Evolutionary conservation across 1,140 invertebrate species (phyloP), one percentile per base, ranked within the genome.

Genomic region (Whitmania pigra): DNA sequence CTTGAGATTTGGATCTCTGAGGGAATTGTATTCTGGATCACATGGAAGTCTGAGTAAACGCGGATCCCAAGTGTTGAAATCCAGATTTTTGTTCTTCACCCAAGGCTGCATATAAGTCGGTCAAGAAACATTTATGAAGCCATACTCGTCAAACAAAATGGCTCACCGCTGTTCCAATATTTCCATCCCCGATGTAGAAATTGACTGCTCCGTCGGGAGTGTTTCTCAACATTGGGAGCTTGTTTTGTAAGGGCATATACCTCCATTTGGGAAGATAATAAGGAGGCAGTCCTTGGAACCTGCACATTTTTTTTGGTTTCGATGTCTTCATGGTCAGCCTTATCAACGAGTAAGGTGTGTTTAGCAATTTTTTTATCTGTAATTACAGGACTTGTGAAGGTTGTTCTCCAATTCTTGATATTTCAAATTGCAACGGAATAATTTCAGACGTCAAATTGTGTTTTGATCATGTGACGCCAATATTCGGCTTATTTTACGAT

Each of bases 181-280:
- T 63, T 63, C 57, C 57, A 63, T 63, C 57, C 22, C 57, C 57
- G 57, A 63, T 22, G 29, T 63, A 63, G 6, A 63, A 63, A 63
- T 63, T 63, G 2, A 63, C 11, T 31, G 29, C 57, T 63, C 57
- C 57, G 13, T 63, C 57, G 29, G 29, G 57, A n/a, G 29, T 31
- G 57, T 20, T 15, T 63, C 11, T 63, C 20, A 22, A 20, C 57
- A 63, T 31, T 11, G 57, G 57, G 22, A 63, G 57, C 20, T 63
- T 63, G 57, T 63, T 63, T 22, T 63, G 22, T 31, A 63, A 20
- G 9, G 57, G 29, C 57, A 63, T 22, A 31, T 63, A 63, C 20
- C 57, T 63, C 57, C 57, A 63, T 20, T 63, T 63, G 9, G 57
- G 57, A 63, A 63, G 57, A 63, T 63, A 63, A 13, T 63, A 63